Evolutionary conservation across 1,140 invertebrate species (phyloP).

Genomic region (Melipona quadrifasciata): DNA sequence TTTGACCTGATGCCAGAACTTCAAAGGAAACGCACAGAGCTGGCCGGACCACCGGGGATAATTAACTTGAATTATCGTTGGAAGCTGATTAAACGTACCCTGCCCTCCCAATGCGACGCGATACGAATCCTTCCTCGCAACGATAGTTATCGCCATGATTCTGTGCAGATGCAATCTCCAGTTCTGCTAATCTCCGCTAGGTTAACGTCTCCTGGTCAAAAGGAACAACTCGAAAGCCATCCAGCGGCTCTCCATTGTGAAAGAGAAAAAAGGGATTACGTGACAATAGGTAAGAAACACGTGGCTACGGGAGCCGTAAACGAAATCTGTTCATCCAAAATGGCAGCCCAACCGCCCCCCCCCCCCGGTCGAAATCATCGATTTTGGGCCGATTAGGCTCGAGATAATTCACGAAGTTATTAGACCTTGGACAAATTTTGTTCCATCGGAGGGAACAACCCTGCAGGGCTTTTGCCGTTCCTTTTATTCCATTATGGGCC

Average conservation of each 20-base stretch:
- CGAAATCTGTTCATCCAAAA: background rate
- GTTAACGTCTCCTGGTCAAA: background rate
- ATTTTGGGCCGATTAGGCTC: background rate
- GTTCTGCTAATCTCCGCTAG: background rate
- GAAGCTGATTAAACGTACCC: background rate
- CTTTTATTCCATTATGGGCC: slow-evolving; percentile 66
- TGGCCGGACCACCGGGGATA: background rate
- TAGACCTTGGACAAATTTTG: slow-evolving; percentile 55
- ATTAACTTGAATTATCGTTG: slow-evolving; percentile 17
- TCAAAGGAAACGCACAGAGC: background rate
- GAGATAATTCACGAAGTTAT: slow-evolving; percentile 11
- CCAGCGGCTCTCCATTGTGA: background rate
- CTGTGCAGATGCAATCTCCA: background rate
- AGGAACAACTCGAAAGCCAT: background rate
- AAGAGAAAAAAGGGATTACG: background rate
- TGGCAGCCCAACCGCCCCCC: background rate
- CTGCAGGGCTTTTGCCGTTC: slow-evolving; percentile 55
- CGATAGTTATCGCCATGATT: slow-evolving; percentile 27
- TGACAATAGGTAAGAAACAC: background rate
- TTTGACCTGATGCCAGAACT: background rate
- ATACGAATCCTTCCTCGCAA: background rate
- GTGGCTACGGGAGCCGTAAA: background rate
- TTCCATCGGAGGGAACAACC: slow-evolving; percentile 41
- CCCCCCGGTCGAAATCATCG: background rate
- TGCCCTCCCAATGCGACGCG: background rate